Percentiles rank a stretch among this genome's conserved stretches.
phyloP scores from a whole-genome alignment of 35 echinoderm and acorn worm species.

The Stichopus chloronotus region DNA sequence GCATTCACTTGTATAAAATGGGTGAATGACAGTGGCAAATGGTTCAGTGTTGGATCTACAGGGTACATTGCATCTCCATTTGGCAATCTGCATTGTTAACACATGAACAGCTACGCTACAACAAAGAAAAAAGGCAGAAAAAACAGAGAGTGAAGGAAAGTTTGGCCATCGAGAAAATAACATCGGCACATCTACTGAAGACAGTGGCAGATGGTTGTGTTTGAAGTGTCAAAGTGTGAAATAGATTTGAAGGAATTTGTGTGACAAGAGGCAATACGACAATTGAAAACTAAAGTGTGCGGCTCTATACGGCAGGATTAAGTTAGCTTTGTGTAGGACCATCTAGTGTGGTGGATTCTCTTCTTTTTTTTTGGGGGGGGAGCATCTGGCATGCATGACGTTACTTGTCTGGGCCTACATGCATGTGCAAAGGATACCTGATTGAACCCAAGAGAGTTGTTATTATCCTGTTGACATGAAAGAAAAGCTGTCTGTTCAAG shows the following conservation, averaged over 20 bases:
- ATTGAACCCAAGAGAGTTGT: not conserved
- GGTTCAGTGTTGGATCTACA: not conserved
- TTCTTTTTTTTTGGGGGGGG: not conserved
- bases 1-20: not conserved
- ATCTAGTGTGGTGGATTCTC: not conserved
- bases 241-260: not conserved
- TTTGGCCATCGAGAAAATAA: not conserved
- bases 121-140: not conserved
- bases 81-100: not conserved
- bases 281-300: not conserved
- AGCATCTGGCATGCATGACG: not conserved
- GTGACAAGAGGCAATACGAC: not conserved
- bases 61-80: not conserved
- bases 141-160: not conserved
- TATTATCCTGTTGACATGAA: not conserved
- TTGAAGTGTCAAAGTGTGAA: not conserved
- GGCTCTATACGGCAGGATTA: not conserved
- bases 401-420: not conserved
- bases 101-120: not conserved
- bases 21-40: not conserved
- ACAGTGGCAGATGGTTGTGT: too few species aligned
- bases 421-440: conserved; percentile 13
- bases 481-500: not conserved
- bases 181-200: not conserved
- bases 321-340: not conserved